A percentile compares a stretch with the other conserved stretches of the same genome.
phyloP scores from a whole-genome alignment of 2,797 vertebrate species.

The Cossypha heuglini region DNA sequence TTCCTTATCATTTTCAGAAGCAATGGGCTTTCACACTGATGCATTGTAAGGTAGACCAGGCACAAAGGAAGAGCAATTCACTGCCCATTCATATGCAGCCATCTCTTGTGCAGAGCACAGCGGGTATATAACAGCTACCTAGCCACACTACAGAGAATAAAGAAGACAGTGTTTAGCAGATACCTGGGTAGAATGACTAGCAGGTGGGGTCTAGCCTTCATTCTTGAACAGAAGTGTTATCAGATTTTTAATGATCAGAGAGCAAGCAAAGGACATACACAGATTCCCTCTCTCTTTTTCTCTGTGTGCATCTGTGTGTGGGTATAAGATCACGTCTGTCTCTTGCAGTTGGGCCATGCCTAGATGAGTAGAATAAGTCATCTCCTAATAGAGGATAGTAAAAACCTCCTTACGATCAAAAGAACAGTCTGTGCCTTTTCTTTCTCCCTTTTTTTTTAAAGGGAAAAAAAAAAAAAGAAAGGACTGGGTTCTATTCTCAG shows the following conservation, averaged over 20 bases:
- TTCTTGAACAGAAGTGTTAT: slow-evolving; percentile 16
- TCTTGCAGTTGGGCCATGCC: background rate
- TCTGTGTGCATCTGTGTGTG: background rate
- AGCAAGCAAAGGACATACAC: background rate
- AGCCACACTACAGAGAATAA: background rate
- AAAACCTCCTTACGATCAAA: slow-evolving; percentile 17
- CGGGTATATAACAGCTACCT: slow-evolving; percentile 32
- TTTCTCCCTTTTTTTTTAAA: fast-evolving
- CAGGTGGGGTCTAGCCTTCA: slow-evolving; percentile 27
- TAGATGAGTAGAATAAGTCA: slow-evolving; percentile 1
- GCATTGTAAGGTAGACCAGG: slow-evolving; percentile 28
- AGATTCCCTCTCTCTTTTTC: slow-evolving; percentile 4
- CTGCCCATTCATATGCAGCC: slow-evolving; percentile 41
- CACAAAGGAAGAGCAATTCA: slow-evolving; percentile 30
- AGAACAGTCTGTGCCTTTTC: background rate
- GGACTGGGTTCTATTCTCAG: background rate
- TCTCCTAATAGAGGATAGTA: background rate
- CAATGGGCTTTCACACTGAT: slow-evolving; percentile 40
- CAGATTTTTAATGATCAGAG: slow-evolving; percentile 44
- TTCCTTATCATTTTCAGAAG: slow-evolving; percentile 63
- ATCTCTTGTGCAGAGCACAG: slow-evolving; percentile 33
- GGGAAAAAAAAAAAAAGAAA: background rate
- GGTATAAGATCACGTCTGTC: background rate
- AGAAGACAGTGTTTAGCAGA: slow-evolving; percentile 42
- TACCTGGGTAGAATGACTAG: slow-evolving; percentile 26